These are phyloP conservation scores for Epiblema foenella DNA, from an alignment of 2,888 invertebrate genomes.

Conservation along the genomic window DNA sequence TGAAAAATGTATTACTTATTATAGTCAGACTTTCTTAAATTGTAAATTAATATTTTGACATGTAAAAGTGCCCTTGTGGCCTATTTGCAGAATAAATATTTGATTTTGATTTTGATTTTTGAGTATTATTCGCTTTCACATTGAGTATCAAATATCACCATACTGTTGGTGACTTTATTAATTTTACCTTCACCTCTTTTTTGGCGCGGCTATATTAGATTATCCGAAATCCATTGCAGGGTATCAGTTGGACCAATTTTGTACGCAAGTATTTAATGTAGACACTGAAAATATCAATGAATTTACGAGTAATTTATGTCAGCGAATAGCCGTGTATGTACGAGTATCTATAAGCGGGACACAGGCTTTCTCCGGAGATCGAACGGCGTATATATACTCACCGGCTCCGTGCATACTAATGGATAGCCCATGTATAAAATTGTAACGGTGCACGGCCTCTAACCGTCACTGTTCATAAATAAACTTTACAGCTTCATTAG, in stretches of 20 bases:
- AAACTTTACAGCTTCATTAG: constrained; percentile 77
- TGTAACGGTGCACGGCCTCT: constrained; percentile 78
- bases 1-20: too few relatives aligned
- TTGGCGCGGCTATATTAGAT: neutral
- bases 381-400: constrained; percentile 61
- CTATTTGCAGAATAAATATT: too few relatives aligned
- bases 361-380: constrained; percentile 75
- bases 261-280: constrained; percentile 7
- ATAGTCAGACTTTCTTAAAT: too few relatives aligned
- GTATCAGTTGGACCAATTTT: neutral
- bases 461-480: constrained; percentile 70
- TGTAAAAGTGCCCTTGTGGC: too few relatives aligned
- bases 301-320: constrained; percentile 72
- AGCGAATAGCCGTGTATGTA: constrained; percentile 63
- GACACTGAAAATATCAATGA: constrained; percentile 66
- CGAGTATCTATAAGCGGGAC: constrained; percentile 65
- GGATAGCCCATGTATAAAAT: constrained; percentile 74
- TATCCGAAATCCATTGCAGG: neutral
- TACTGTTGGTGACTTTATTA: neutral
- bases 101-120: too few relatives aligned
- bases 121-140: neutral
- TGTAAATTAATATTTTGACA: too few relatives aligned
- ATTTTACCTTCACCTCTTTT: neutral
- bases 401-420: constrained; percentile 78
- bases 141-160: neutral